Conservation (phyloP, 2,888 invertebrate genomes). For the Andrena chrysosceles region DNA sequence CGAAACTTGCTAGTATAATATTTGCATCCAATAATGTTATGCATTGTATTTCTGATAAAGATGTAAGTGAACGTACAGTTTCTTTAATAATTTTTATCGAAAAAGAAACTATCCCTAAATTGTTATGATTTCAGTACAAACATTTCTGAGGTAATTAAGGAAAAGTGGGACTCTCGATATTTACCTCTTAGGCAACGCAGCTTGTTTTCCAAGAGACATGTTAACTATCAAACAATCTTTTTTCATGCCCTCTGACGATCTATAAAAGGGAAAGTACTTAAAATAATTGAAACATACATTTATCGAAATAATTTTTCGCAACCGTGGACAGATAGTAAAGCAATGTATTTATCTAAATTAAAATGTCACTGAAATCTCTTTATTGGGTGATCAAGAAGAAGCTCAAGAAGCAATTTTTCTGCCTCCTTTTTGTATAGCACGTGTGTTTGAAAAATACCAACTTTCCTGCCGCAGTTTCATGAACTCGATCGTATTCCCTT, state of each 20-base stretch:
- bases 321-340: not conserved
- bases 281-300: not conserved
- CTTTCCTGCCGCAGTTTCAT: slow-evolving; percentile 61
- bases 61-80: too few species aligned
- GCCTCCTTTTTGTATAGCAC: not conserved
- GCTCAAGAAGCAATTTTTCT: not conserved
- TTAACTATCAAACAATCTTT: slow-evolving; percentile 75
- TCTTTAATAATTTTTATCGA: too few species aligned
- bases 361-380: not conserved
- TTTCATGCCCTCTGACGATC: slow-evolving; percentile 48
- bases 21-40: too few species aligned
- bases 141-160: not conserved
- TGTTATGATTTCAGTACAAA: too few species aligned
- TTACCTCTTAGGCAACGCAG: slow-evolving; percentile 56
- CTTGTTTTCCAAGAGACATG: slow-evolving; percentile 71
- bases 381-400: too few species aligned
- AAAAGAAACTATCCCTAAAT: too few species aligned
- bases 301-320: not conserved
- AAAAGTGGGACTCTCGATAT: slow-evolving; percentile 12
- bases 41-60: too few species aligned
- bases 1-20: too few species aligned
- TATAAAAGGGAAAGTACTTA: slow-evolving; percentile 5
- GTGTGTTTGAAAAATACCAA: slow-evolving; percentile 29
- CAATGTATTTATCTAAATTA: not conserved
- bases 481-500: slow-evolving; percentile 85